Conservation (phyloP, 2,113 vertebrate species). For the Hassar affinis region DNA sequence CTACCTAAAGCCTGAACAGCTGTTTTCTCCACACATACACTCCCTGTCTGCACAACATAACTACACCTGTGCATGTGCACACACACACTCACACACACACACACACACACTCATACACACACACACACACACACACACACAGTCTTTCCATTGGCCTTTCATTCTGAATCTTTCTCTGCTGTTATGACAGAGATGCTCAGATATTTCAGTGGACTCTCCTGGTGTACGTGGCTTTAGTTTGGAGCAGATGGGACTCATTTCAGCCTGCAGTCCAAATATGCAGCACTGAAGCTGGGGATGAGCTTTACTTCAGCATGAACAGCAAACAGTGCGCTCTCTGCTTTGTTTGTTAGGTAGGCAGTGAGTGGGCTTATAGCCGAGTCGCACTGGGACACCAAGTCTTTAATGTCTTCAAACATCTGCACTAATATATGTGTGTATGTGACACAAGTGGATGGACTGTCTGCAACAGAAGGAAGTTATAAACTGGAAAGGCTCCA, state of each 20-base stretch:
- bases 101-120: neutral
- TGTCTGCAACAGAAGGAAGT: conserved; percentile 80
- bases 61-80: neutral
- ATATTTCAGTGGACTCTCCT: neutral
- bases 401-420: conserved; percentile 54
- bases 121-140: neutral
- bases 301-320: conserved; percentile 6
- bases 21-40: conserved; percentile 72
- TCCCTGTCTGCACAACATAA: conserved; percentile 23
- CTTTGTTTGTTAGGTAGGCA: neutral
- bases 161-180: conserved; percentile 3
- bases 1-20: conserved; percentile 60
- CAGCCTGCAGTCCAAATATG: neutral
- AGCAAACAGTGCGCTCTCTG: neutral
- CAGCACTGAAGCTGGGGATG: neutral
- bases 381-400: neutral
- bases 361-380: neutral
- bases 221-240: neutral
- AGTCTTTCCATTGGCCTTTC: neutral
- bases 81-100: neutral
- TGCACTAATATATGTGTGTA: conserved; percentile 60
- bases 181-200: conserved; percentile 10
- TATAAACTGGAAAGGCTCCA: conserved; percentile 72
- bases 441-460: conserved; percentile 57
- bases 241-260: conserved; percentile 12